A percentile compares a stretch with the other conserved stretches of the same genome.
Conservation (phyloP, 2,888 invertebrate species). For the Campoplex capitator region DNA sequence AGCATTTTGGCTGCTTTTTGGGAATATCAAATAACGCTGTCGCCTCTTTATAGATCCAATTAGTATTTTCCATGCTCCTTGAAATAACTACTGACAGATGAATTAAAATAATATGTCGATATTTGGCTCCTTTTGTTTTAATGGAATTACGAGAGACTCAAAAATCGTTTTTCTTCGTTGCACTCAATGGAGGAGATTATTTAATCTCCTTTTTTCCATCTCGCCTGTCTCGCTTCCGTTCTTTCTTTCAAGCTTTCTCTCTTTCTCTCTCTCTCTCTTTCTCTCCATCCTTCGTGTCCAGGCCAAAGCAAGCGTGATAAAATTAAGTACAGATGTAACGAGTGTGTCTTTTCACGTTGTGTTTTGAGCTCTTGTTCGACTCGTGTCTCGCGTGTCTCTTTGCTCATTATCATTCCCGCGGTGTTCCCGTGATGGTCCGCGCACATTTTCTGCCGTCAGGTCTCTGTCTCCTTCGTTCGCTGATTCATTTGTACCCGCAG, state of each 20-base stretch:
- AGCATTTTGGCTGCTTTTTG: neutral
- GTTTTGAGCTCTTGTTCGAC: constrained; percentile 69
- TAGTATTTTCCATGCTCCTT: neutral
- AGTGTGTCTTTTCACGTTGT: constrained; percentile 69
- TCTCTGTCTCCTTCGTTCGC: constrained; percentile 24
- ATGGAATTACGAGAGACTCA: neutral
- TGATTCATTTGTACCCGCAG: constrained; percentile 10
- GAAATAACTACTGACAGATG: neutral
- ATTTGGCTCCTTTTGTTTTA: neutral
- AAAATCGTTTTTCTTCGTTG: constrained; percentile 13
- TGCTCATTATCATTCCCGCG: constrained; percentile 74
- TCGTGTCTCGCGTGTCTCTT: constrained; percentile 68
- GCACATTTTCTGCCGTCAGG: constrained; percentile 58
- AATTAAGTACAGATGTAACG: constrained; percentile 71
- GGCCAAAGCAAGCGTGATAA: constrained; percentile 58
- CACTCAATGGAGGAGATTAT: neutral
- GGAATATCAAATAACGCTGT: neutral
- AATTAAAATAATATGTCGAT: constrained; percentile 17
- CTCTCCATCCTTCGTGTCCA: constrained; percentile 31
- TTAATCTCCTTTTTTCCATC: neutral
- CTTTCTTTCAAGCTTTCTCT: neutral
- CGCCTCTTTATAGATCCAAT: neutral
- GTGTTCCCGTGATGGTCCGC: constrained; percentile 61
- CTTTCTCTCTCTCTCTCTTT: neutral
- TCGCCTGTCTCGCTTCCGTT: neutral